Evolutionary conservation across 2,797 vertebrate species (phyloP), one percentile per base, ranked within the genome.

Genomic region (Spinus olivaceus): DNA sequence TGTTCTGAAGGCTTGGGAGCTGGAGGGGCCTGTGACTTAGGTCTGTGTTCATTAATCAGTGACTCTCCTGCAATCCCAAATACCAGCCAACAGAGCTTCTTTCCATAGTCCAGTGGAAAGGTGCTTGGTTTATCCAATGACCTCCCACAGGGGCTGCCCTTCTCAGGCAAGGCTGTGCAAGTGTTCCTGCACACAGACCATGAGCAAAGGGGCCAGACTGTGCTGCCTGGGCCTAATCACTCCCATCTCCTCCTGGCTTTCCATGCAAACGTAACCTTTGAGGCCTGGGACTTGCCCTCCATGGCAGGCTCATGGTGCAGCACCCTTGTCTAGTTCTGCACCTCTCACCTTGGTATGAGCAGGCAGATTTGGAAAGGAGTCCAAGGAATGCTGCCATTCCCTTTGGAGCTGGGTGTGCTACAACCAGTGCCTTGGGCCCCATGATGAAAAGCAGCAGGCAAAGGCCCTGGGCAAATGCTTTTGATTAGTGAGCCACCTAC

Each of bases 221-320:
- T 59, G 51, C 77, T 81, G 66, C 61, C 89, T 81, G 82, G 51
- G 64, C 57, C 92, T 92, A n/a, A 90, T 54, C 72, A 30, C 56
- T 94, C 61, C 60, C 66, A 70, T 59, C 72, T 60, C 13, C 81
- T 94, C 64, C 94, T 92, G 51, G 20, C 78, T 92, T 94, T 80
- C 95, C 91, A 80, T 37, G 60, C 78, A 94, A 82, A 90, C 47
- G n/a, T 69, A 86, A 86, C 54, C 78, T 88, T 59, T 77, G 59
- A 91, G 61, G 54, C 57, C 57, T 57, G 85, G 44, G 42, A 54
- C 37, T 46, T n/a, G 61, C 56, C 64, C 39, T 74, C 79, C 28
- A 7, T 7, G 18, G 28, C 28, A n/a, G 33, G 76, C 42, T 47
- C 22, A 4, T 2, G 32, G 59, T 61, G 54, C 76, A 87, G 72